Base-by-base conservation (phyloP, 1,140 invertebrate genomes). In the Elymnias hypermnestra region DNA sequence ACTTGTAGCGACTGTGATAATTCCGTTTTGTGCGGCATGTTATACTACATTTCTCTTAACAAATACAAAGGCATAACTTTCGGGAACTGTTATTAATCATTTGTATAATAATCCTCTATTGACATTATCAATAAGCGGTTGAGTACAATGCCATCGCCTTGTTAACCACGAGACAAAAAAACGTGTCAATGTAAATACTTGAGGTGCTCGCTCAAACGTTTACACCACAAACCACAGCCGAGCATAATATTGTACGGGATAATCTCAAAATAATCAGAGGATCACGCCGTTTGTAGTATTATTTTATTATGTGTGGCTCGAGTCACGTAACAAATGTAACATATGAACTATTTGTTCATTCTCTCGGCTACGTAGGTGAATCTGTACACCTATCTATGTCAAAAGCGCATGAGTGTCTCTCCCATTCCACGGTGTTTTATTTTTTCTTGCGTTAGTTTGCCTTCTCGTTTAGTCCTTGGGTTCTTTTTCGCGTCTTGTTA, bases 141-240 rank as follows among this genome's bases (percentile, higher is more conserved):
- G 47, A 57, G 61, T 55, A 81, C 78, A 76, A 78, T 83, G 63
- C 57, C 57, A 59, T 65, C 54, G 67, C 52, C 63, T 83, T 76
- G 79, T 82, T 82, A 79, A 66, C 58, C 53, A 63, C 59, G 57
- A 42, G 51, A 72, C 64, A 77, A 83, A 83, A 58, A 77, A 82
- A 82, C 68, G 63, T 74, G 79, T 81, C 70, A 83, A 68, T 63
- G 65, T 73, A 81, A 81, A 83, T 63, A 78, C 54, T 63, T 26
- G 57, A 52, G 43, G 48, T 59, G 57, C 51, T 49, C 62, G 59
- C 59, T 63, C 61, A 66, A 63, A 65, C 53, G 53, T 53, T 58
- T 42, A 55, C 48, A 63, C 53, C 58, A 57, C 55, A 62, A 56
- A 44, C 60, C 57, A 69, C 63, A 74, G 57, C 41, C 38, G 55